Base-by-base conservation (phyloP, 2,113 vertebrate genomes). In the Sialia sialis region DNA sequence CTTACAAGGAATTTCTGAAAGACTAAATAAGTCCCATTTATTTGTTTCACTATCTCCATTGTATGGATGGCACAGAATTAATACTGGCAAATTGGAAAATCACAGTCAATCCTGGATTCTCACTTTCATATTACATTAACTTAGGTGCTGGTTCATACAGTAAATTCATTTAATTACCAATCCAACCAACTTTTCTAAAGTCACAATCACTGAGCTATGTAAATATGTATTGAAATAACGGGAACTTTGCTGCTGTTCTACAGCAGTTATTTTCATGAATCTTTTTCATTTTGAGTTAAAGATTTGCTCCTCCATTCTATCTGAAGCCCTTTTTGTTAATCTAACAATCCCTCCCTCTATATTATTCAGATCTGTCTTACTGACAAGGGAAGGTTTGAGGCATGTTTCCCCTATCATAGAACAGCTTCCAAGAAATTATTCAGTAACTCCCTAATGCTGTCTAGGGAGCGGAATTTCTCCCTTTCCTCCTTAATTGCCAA, bases 1-100 rank as follows among this genome's bases (percentile, higher is more conserved):
- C 56, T 87, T 67, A 81, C 38, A 93, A 60, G 39, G 39, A 72
- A 67, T 91, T 95, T 89, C n/a, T 91, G 32, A 78, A 94, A 78
- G 87, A 70, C 43, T 56, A 78, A 94, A 8, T 78, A 74, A 87
- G 30, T 38, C 21, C 19, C 54, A 75, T 75, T 89, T 90, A 74
- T 87, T 81, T 86, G 51, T 86, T 91, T 77, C 74, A 54, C 55
- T 62, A 21, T 43, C 60, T 3, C 10, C 44, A 54, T 18, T 34
- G 7, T 39, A 66, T 3, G 14, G 29, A 36, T 74, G 52, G 64
- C 60, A 72, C 12, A 80, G 64, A 70, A 78, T 81, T 81, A 74
- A 67, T 26, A 43, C 27, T 36, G 79, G 52, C 21, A 95, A 60
- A 70, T 3, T 59, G 39, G 11, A 77, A 17, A 92, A 66, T 20